Percentiles rank a stretch among this genome's conserved stretches.
These are phyloP conservation scores for Tachysurus vachellii DNA, from an alignment of 2,113 vertebrate species.

Conservation along the genomic window DNA sequence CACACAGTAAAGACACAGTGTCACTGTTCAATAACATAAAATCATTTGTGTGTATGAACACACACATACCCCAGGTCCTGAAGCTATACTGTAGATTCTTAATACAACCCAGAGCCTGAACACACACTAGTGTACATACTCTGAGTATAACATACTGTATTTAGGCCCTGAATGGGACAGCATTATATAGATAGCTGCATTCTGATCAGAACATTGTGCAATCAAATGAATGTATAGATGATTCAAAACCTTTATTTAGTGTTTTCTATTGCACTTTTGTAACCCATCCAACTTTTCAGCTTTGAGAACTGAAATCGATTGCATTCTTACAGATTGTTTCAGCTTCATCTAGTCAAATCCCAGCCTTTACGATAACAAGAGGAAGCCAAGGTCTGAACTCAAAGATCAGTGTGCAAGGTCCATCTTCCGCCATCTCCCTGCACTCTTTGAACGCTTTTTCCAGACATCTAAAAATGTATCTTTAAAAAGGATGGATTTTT, in stretches of 20 bases:
- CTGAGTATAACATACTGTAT: background rate
- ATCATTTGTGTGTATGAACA: background rate
- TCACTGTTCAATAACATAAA: background rate
- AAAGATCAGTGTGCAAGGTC: slow-evolving; percentile 11
- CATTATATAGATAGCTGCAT: background rate
- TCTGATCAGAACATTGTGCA: background rate
- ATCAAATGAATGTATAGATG: background rate
- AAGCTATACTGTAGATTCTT: background rate
- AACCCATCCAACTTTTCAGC: slow-evolving; percentile 1
- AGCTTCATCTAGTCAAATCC: background rate
- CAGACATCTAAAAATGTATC: slow-evolving; percentile 26
- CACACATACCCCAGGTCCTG: background rate
- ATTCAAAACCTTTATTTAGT: background rate
- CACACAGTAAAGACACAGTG: background rate
- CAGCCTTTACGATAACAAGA: background rate
- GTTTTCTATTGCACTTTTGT: background rate
- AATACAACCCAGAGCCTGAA: background rate
- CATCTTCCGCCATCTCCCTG: background rate
- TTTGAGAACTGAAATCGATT: background rate
- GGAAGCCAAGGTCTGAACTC: slow-evolving; percentile 18
- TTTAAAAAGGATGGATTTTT: slow-evolving; percentile 34
- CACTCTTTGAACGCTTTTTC: slow-evolving; percentile 3
- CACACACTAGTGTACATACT: background rate
- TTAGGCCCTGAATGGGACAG: background rate
- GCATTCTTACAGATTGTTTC: background rate